Evolutionary conservation across 2,797 vertebrate species (phyloP).

Genomic region (Lates japonicus): DNA sequence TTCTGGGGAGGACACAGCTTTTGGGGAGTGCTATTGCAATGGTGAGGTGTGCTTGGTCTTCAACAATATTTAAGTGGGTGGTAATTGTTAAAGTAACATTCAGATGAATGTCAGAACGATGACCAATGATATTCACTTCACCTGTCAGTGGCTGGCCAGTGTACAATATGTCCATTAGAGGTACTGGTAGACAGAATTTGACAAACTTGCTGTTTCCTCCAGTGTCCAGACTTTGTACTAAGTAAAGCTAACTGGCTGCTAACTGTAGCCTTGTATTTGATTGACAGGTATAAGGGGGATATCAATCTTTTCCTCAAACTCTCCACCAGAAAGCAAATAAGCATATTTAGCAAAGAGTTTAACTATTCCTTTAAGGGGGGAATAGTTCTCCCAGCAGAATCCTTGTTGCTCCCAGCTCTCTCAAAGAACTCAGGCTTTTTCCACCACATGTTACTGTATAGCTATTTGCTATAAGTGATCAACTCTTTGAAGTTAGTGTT

Average conservation of each 20-base stretch:
- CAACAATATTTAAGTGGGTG: too few species aligned
- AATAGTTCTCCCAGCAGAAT: neutral
- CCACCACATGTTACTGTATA: neutral
- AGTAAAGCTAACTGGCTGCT: neutral
- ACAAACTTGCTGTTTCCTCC: neutral
- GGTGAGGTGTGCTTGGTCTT: too few species aligned
- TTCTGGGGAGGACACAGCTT: too few species aligned
- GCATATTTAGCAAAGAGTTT: neutral
- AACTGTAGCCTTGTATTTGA: neutral
- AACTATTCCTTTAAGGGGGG: neutral
- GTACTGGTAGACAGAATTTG: too few species aligned
- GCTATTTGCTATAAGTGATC: conserved; percentile 4
- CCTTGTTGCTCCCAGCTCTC: neutral
- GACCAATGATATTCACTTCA: too few species aligned
- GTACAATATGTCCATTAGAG: too few species aligned
- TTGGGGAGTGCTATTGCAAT: too few species aligned
- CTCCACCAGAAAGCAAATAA: neutral
- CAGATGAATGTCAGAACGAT: too few species aligned
- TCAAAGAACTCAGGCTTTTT: neutral
- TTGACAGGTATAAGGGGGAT: neutral
- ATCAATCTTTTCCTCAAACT: neutral
- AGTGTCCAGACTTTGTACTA: neutral
- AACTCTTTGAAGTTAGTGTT: neutral
- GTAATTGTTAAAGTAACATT: too few species aligned
- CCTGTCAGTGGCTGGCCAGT: too few species aligned